A percentile compares a stretch with the other conserved stretches of the same genome.
Evolutionary conservation across 2,797 vertebrate genomes (phyloP).

Genomic region (Tapera naevia): DNA sequence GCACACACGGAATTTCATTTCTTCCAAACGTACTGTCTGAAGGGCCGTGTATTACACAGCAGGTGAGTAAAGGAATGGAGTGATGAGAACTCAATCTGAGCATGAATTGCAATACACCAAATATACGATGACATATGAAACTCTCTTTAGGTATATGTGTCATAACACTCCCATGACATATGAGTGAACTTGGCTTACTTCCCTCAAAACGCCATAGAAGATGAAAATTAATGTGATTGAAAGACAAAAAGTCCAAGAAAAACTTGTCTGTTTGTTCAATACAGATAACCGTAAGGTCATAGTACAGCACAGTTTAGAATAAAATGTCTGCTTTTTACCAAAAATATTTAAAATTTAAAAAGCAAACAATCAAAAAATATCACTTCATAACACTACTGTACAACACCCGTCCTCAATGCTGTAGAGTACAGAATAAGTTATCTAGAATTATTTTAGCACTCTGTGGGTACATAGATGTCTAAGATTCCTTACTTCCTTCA

Average conservation of each 20-base stretch:
- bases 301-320: not conserved
- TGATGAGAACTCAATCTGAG: slow-evolving; percentile 23
- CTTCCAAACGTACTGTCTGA: not conserved
- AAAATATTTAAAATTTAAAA: not conserved
- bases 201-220: slow-evolving; percentile 54
- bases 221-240: slow-evolving; percentile 40
- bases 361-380: not conserved
- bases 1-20: not conserved
- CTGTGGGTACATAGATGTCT: not conserved
- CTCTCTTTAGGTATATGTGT: slow-evolving; percentile 45
- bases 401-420: not conserved
- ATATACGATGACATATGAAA: slow-evolving; percentile 44
- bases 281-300: not conserved
- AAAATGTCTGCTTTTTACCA: not conserved
- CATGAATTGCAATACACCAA: slow-evolving; percentile 39
- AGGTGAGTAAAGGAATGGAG: slow-evolving; percentile 2
- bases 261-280: slow-evolving; percentile 46
- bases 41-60: not conserved
- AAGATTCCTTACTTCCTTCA: not conserved
- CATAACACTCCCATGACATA: slow-evolving; percentile 45
- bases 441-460: not conserved
- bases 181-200: slow-evolving; percentile 39
- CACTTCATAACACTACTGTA: not conserved
- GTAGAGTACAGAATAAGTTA: not conserved
- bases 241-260: slow-evolving; percentile 45